Base-by-base conservation (phyloP, 2,113 vertebrate species). In the Dasypus novemcinctus region DNA sequence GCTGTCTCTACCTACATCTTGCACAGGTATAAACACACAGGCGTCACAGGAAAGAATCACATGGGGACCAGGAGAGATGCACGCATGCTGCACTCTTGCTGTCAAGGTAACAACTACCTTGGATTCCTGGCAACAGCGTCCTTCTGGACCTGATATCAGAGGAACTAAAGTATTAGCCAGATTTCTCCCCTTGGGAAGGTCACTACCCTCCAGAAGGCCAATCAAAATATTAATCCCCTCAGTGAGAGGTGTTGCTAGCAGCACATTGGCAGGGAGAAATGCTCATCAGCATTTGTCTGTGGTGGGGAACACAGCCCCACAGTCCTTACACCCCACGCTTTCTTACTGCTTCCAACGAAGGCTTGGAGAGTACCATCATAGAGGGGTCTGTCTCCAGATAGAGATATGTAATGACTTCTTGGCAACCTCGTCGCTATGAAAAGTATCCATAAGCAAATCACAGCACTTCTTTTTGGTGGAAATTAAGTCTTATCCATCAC, bases 101-200 rank as follows among this genome's bases (percentile, higher is more conserved):
- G 96, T 93, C 96, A 97, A 93, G 97, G 97, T 91, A 97, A 97
- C 95, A 94, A 64, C 79, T 90, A 91, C 83, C 93, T 94, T 91
- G 0, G 11, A 82, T 90, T 92, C 97, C 93, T 85, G 90, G 96
- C 97, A 98, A 98, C 96, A 63, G 68, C 91, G 84, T 97, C 97
- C 96, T 98, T 92, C 79, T 1, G 38, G 97, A 87, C 93, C 82
- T 83, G 82, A 82, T 71, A 68, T 96, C 72, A 86, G 82, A 97
- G 92, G 93, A 87, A 91, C 91, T 23, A 71, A 75, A 83, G 94
- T 91, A 95, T 96, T 94, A 97, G 59, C 79, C 75, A 95, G 94
- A 27, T 69, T 83, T 85, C 69, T 94, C 64, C 91, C 90, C 27
- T 31, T 15, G 17, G 93, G 59, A 46, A 94, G 41, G 93, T 79